These are phyloP conservation scores for Allobates femoralis DNA, from an alignment of 2,797 vertebrate genomes.

Conservation along the genomic window DNA sequence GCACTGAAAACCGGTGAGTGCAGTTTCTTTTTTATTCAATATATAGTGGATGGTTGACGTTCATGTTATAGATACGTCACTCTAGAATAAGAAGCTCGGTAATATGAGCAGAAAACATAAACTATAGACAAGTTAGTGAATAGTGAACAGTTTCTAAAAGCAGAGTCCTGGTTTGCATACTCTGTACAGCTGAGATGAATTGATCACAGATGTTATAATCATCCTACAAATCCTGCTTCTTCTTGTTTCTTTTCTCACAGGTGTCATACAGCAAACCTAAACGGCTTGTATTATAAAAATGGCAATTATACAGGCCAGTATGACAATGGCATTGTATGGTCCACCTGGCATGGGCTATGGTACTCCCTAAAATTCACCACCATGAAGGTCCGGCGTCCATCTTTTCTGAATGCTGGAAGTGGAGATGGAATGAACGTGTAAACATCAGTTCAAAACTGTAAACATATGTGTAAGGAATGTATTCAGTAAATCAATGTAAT, in stretches of 20 bases:
- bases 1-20: no score
- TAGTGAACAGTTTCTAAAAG: no score
- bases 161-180: no score
- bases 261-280: conserved; percentile 88
- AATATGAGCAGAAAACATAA: no score
- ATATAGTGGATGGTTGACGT: no score
- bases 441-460: no score
- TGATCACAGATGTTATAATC: background rate
- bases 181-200: no score
- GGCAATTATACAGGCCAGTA: conserved; percentile 79
- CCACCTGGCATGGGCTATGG: conserved; percentile 87
- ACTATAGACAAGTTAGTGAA: no score
- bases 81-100: no score
- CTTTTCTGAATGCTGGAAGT: conserved; percentile 81
- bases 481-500: background rate
- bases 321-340: conserved; percentile 88
- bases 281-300: conserved; percentile 83
- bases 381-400: conserved; percentile 86
- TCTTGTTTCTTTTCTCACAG: conserved; percentile 68
- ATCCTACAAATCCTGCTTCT: background rate
- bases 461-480: background rate
- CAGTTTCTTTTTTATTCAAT: no score
- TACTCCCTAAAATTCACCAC: conserved; percentile 87
- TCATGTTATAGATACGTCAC: no score
- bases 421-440: conserved; percentile 76